These are phyloP conservation scores for Nesogale talazaci DNA, from an alignment of 2,113 vertebrate genomes.

Conservation along the genomic window DNA sequence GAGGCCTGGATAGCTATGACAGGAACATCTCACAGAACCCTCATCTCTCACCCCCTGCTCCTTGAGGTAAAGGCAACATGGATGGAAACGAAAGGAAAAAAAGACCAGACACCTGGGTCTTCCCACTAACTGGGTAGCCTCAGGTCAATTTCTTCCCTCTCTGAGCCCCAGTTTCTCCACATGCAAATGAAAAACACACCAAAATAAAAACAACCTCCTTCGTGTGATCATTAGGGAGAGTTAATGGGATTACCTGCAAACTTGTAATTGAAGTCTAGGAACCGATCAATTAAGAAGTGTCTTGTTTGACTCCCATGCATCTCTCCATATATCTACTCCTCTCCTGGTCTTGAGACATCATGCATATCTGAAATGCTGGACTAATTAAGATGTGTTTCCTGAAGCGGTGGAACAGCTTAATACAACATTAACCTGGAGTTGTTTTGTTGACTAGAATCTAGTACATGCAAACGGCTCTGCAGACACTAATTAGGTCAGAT, in stretches of 20 bases:
- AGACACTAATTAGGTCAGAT: background rate
- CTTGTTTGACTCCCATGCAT: too few relatives aligned
- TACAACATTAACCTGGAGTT: background rate
- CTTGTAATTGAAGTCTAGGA: background rate
- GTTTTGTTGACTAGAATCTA: background rate
- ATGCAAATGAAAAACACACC: background rate
- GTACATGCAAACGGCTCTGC: background rate
- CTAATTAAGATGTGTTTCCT: background rate
- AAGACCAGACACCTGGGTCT: background rate
- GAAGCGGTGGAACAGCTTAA: background rate
- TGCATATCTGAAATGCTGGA: background rate
- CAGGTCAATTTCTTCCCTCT: background rate
- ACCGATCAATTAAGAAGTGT: background rate
- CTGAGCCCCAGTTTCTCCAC: background rate
- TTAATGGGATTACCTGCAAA: background rate
- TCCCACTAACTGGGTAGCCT: background rate
- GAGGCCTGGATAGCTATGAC: background rate
- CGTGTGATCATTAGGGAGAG: background rate
- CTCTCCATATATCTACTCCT: background rate
- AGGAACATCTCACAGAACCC: accelerated
- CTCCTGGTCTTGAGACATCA: background rate
- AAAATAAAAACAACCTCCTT: background rate
- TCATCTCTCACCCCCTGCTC: background rate
- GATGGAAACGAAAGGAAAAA: background rate
- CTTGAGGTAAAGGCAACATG: background rate